Conservation (phyloP, 2,888 invertebrate species). For the Empis stercorea region DNA sequence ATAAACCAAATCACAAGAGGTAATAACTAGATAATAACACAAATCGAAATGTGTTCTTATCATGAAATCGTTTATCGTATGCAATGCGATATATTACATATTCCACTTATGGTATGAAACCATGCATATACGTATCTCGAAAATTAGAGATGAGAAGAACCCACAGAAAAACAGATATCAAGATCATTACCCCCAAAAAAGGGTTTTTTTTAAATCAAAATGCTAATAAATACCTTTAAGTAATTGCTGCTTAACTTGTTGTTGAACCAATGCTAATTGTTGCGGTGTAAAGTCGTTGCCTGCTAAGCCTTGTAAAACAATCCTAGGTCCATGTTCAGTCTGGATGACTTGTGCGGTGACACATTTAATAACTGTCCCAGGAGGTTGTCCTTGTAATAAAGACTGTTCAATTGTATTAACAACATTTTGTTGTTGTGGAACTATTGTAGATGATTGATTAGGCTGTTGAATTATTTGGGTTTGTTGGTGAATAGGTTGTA, state of each 20-base stretch:
- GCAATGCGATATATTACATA: too few relatives aligned
- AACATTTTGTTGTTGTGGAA: slow-evolving; percentile 18
- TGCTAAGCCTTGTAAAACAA: slow-evolving; percentile 72
- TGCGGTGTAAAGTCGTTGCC: slow-evolving; percentile 72
- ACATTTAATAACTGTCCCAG: slow-evolving; percentile 75
- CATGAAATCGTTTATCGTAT: too few relatives aligned
- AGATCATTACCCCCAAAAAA: too few relatives aligned
- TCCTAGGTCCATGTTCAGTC: slow-evolving; percentile 71
- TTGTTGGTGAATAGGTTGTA: slow-evolving; percentile 13
- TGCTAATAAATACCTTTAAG: slow-evolving; percentile 54
- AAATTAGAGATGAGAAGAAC: too few relatives aligned
- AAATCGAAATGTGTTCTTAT: too few relatives aligned
- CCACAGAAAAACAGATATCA: too few relatives aligned
- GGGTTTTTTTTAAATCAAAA: too few relatives aligned
- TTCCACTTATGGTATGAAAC: too few relatives aligned
- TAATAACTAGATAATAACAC: too few relatives aligned
- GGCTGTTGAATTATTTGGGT: slow-evolving; percentile 16
- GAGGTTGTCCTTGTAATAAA: slow-evolving; percentile 64
- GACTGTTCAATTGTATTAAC: slow-evolving; percentile 50
- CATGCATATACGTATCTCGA: too few relatives aligned
- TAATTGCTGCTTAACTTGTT: slow-evolving; percentile 79
- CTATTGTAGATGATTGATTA: slow-evolving; percentile 12
- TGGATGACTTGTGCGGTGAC: slow-evolving; percentile 80
- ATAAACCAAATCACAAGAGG: too few relatives aligned
- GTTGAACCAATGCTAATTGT: slow-evolving; percentile 69